phyloP scores from a whole-genome alignment of 2,888 invertebrate genomes.

The Ormyrus rosae region DNA sequence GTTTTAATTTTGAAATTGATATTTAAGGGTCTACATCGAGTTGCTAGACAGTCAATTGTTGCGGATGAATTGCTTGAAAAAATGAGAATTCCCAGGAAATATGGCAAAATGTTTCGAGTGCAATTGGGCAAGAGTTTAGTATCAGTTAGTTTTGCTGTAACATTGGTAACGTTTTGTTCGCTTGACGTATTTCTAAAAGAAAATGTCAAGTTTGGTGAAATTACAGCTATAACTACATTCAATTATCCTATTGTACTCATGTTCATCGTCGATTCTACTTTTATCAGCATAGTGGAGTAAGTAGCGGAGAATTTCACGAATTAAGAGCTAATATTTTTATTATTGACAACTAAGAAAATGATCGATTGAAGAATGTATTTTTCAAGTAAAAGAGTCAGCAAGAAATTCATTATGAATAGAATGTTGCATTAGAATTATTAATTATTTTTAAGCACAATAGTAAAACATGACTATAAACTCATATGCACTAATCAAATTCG shows the following conservation, averaged over 20 bases:
- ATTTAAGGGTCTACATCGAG: not conserved
- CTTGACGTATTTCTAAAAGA: not conserved
- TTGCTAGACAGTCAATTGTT: not conserved
- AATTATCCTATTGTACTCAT: constrained; percentile 26
- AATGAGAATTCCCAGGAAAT: not conserved
- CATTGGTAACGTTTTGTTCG: not conserved
- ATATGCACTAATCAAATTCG: no score
- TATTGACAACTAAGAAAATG: not conserved
- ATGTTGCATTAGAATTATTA: no score
- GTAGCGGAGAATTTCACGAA: no score
- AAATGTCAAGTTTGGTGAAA: not conserved
- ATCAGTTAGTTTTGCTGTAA: not conserved
- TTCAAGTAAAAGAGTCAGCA: no score
- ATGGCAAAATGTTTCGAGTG: not conserved
- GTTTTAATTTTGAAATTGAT: no score
- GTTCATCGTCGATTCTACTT: constrained; percentile 10
- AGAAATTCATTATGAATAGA: no score
- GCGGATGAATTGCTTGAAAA: not conserved
- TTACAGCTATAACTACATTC: not conserved
- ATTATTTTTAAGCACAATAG: no score
- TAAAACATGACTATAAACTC: no score
- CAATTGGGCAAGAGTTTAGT: not conserved
- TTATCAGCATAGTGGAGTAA: constrained; percentile 17
- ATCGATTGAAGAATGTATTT: not conserved
- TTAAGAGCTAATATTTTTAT: not conserved